A percentile compares a stretch with the other conserved stretches of the same genome.
Conservation (phyloP, 2,888 invertebrate genomes). For the Hedychridium roseum region DNA sequence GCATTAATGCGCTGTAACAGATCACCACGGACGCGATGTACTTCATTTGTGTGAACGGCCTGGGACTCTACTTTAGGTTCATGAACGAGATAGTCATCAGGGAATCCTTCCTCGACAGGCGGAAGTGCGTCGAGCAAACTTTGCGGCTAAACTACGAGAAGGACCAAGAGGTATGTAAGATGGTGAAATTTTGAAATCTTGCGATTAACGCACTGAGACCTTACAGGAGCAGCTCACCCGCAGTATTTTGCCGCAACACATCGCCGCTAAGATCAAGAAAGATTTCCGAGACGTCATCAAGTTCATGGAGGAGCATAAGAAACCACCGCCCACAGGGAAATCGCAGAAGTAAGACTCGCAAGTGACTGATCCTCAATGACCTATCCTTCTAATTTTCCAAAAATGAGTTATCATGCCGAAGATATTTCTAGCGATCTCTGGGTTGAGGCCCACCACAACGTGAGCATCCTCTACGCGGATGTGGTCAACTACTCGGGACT, state of each 20-base stretch:
- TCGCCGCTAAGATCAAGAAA: conserved; percentile 71
- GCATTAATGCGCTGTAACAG: conserved; percentile 64
- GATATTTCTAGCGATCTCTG: conserved; percentile 91
- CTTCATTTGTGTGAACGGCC: conserved; percentile 77
- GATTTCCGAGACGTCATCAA: conserved; percentile 66
- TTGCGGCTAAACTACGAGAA: conserved; percentile 82
- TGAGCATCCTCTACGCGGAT: conserved; percentile 91
- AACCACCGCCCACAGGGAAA: conserved; percentile 55
- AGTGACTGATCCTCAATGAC: not conserved
- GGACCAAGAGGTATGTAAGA: conserved; percentile 77
- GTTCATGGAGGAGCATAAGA: conserved; percentile 60
- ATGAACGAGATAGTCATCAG: conserved; percentile 89
- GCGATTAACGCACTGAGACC: not conserved
- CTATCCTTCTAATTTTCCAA: not conserved
- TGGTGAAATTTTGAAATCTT: not conserved
- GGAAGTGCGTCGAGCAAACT: conserved; percentile 87
- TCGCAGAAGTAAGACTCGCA: conserved; percentile 62
- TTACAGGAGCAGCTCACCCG: conserved; percentile 81
- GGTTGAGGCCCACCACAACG: conserved; percentile 86
- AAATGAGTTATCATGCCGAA: not conserved
- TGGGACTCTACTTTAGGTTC: conserved; percentile 88
- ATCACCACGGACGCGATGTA: conserved; percentile 76
- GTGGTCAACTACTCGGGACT: conserved; percentile 92
- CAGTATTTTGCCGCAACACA: conserved; percentile 87
- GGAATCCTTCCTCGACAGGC: conserved; percentile 84